Percentiles rank a stretch among this genome's conserved stretches.
Evolutionary conservation across 2,797 vertebrate species (phyloP).

Genomic region (Xiphorhynchus erythropygius): DNA sequence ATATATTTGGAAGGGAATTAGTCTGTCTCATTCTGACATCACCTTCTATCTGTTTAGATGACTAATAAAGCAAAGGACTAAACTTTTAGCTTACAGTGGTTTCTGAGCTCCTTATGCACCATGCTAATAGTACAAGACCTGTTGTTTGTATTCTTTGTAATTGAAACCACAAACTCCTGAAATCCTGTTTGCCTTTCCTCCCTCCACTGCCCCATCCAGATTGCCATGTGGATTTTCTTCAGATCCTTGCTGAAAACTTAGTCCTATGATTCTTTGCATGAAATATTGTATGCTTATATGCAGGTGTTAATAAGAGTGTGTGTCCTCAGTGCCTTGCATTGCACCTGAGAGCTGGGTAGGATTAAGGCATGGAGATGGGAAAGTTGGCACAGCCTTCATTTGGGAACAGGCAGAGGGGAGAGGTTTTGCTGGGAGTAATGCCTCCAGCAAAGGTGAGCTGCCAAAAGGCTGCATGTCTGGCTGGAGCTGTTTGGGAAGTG

Average conservation of each 20-base stretch:
- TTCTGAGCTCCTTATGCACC: not conserved
- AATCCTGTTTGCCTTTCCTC: not conserved
- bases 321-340: not conserved
- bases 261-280: not conserved
- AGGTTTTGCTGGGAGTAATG: not conserved
- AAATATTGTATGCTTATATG: not conserved
- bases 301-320: not conserved
- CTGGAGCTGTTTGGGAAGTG: not conserved
- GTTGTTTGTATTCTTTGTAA: not conserved
- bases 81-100: not conserved
- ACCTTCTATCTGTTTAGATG: not conserved
- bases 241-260: not conserved
- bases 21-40: not conserved
- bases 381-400: not conserved
- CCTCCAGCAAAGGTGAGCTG: not conserved
- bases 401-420: not conserved
- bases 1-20: not conserved
- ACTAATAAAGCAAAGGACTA: not conserved
- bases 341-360: not conserved
- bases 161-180: not conserved
- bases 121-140: not conserved
- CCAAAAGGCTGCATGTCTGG: not conserved
- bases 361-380: not conserved
- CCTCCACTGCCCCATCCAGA: accelerated
- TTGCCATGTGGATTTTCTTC: not conserved